Evolutionary conservation across 2,888 invertebrate species (phyloP).

Genomic region (Dendrolimus houi): DNA sequence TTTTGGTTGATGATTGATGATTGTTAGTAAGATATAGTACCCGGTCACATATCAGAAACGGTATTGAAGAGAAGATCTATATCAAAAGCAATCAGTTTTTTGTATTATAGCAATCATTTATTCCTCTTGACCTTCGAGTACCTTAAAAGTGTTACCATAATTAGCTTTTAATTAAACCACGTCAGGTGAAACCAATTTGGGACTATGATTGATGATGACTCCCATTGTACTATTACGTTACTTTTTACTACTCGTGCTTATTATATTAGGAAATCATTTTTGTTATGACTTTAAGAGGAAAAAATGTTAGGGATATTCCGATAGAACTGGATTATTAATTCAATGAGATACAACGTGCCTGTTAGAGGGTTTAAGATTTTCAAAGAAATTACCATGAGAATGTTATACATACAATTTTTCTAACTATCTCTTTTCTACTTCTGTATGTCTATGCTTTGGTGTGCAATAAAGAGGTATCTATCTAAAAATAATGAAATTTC

Average conservation of each 20-base stretch:
- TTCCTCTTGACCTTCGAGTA: neutral
- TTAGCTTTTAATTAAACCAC: constrained; percentile 49
- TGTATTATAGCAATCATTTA: neutral
- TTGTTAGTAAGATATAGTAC: too few species aligned
- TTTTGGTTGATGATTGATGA: too few species aligned
- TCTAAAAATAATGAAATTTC: too few species aligned
- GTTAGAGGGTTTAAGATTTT: too few species aligned
- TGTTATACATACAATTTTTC: too few species aligned
- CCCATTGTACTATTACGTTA: constrained; percentile 14
- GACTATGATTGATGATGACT: constrained; percentile 48
- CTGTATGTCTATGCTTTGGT: too few species aligned
- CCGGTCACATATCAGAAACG: neutral
- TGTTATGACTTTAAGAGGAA: neutral
- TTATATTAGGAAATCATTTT: neutral
- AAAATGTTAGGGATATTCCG: neutral
- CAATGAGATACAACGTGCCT: too few species aligned
- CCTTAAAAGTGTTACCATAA: constrained; percentile 24
- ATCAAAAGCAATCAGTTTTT: neutral
- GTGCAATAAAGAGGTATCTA: too few species aligned
- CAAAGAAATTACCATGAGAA: too few species aligned
- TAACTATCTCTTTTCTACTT: too few species aligned
- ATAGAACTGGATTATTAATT: too few species aligned
- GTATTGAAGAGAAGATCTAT: neutral
- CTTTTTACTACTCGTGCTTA: neutral
- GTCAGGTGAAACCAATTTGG: constrained; percentile 19